phyloP scores from a whole-genome alignment of 2,888 invertebrate genomes.

The Andrena flavipes region DNA sequence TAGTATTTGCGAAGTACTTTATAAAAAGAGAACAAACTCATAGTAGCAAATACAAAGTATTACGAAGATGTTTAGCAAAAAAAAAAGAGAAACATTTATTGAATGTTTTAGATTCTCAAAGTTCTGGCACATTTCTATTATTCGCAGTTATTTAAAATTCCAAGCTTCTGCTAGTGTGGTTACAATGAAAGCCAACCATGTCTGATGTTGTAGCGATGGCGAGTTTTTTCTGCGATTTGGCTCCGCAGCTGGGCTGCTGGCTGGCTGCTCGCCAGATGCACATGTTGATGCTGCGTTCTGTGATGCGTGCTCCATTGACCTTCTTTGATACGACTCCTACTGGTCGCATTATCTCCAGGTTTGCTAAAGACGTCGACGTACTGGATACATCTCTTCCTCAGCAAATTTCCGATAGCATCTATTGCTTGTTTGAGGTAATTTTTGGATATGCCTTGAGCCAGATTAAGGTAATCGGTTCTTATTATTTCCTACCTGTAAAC shows the following conservation, averaged over 20 bases:
- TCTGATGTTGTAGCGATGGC: slow-evolving; percentile 89
- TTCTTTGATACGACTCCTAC: slow-evolving; percentile 86
- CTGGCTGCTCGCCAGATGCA: slow-evolving; percentile 87
- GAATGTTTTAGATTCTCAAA: slow-evolving; percentile 33
- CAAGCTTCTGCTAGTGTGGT: slow-evolving; percentile 45
- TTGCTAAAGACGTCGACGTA: slow-evolving; percentile 91
- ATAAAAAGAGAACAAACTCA: slow-evolving; percentile 1
- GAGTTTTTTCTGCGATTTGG: slow-evolving; percentile 89
- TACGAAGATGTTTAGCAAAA: slow-evolving; percentile 14
- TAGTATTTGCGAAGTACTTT: slow-evolving; percentile 17
- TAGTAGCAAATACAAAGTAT: slow-evolving; percentile 9
- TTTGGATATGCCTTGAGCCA: slow-evolving; percentile 60
- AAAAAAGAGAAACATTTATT: slow-evolving; percentile 14
- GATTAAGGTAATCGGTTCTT: slow-evolving; percentile 46
- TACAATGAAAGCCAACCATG: slow-evolving; percentile 77
- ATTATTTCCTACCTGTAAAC: slow-evolving; percentile 54
- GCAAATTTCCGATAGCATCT: slow-evolving; percentile 89
- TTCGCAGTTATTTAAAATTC: slow-evolving; percentile 45
- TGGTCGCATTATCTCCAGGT: slow-evolving; percentile 87
- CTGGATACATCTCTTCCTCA: slow-evolving; percentile 89
- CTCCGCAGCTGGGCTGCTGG: slow-evolving; percentile 89
- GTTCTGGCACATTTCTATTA: slow-evolving; percentile 16
- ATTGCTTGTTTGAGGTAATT: slow-evolving; percentile 91
- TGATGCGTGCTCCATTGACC: slow-evolving; percentile 85
- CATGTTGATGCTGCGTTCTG: slow-evolving; percentile 83